Evolutionary conservation across 2,797 vertebrate genomes (phyloP), one percentile per base, ranked within the genome.

Genomic region (Ara ararauna): DNA sequence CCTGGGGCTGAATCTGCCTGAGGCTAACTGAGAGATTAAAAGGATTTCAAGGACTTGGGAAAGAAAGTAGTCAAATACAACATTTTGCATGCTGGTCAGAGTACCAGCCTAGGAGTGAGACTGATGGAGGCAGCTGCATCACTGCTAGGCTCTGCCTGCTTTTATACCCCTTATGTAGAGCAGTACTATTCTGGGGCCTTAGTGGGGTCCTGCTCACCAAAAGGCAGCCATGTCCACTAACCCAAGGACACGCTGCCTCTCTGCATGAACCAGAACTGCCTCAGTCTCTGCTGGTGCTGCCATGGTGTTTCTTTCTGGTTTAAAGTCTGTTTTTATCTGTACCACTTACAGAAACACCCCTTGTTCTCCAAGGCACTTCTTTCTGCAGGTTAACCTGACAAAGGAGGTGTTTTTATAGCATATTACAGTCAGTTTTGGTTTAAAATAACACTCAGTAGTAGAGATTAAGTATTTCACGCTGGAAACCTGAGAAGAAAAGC

Each of bases 21-120:
- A 19, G 26, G 13, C 9, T 11, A 71, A 0, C 3, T 0, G 0
- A 11, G 26, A 4, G 4, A 26, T n/a, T 12, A 5, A 32, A 45
- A 48, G 61, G 19, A n/a, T 62, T 54, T 81, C 3, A 45, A 40
- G 61, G 19, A 22, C 50, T 58, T 66, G 3, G 3, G 40, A 23
- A 32, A 68, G 20, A 29, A 81, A 58, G 17, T 0, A 24, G 3
- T 14, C 42, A 75, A 89, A 45, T 5, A 23, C 11, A 45, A 10
- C 2, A 17, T 74, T 85, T 71, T 44, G 6, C 13, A 14, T 9
- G 38, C 47, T 7, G 2, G 15, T 4, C 0, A 3, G 36, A 34
- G 19, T 6, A 38, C 5, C 50, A 65, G 73, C 45, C 32, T 10
- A 5, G 34, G 27, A 21, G 5, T 10, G 56, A 80, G 24, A 20